A percentile compares a stretch with the other conserved stretches of the same genome.
Evolutionary conservation across 2,113 vertebrate species (phyloP).

Genomic region (Paradoxurus hermaphroditus): DNA sequence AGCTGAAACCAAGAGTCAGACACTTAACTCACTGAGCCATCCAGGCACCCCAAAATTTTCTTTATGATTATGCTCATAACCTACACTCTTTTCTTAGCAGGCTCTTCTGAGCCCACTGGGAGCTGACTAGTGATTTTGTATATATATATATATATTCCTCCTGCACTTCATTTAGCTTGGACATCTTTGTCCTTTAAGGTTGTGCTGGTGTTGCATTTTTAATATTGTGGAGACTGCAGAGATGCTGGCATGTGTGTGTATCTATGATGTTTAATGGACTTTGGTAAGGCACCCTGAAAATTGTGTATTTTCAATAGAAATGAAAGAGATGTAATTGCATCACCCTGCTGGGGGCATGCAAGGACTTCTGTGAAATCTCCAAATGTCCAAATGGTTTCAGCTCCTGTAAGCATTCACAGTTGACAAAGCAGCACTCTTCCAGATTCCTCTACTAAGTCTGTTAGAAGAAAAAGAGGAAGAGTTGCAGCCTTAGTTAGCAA

Average conservation of each 20-base stretch:
- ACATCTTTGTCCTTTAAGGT: not conserved
- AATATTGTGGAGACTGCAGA: not conserved
- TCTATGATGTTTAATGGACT: not conserved
- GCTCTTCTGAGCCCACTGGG: not conserved
- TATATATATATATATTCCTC: not conserved
- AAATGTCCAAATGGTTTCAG: not conserved
- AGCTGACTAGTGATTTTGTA: not conserved
- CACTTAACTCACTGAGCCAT: too few relatives aligned
- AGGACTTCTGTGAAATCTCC: not conserved
- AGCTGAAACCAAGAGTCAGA: too few relatives aligned
- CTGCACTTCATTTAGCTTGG: not conserved
- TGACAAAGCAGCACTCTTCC: conserved; percentile 36
- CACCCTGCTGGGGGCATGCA: not conserved
- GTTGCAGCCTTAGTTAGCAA: not conserved
- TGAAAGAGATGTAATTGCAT: not conserved
- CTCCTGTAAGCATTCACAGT: not conserved
- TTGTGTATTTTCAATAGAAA: not conserved
- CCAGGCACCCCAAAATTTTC: not conserved
- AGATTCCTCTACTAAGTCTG: not conserved
- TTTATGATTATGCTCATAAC: not conserved
- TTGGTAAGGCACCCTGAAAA: not conserved
- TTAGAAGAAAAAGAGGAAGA: conserved; percentile 35
- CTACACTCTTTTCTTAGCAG: not conserved
- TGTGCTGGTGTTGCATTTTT: not conserved
- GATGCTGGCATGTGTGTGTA: not conserved